These are phyloP conservation scores for Cyclophora punctaria DNA, from an alignment of 2,888 invertebrate genomes.

Conservation along the genomic window DNA sequence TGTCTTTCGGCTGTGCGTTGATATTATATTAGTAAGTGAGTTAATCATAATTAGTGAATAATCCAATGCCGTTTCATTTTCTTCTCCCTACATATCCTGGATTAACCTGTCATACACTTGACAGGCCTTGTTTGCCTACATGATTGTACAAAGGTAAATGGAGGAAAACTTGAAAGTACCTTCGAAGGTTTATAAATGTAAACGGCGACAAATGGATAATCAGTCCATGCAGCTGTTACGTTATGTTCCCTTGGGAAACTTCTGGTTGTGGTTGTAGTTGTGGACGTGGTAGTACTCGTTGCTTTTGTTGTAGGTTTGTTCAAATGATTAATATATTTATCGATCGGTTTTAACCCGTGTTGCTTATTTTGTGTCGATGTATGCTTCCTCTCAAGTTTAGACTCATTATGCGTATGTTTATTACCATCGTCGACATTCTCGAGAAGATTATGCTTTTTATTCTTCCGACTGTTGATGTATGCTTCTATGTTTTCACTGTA, in stretches of 20 bases:
- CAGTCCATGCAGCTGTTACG: constrained; percentile 34
- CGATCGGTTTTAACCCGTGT: constrained; percentile 36
- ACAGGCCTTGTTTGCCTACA: too few relatives aligned
- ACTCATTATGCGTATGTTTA: constrained; percentile 23
- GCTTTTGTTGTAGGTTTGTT: too few relatives aligned
- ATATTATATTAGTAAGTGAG: too few relatives aligned
- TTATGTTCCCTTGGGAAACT: background rate
- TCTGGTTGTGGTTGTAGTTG: too few relatives aligned
- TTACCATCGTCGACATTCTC: constrained; percentile 28
- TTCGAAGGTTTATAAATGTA: constrained; percentile 56
- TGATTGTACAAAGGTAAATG: too few relatives aligned
- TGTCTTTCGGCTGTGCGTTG: too few relatives aligned
- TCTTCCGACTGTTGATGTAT: background rate
- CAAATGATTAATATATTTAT: constrained; percentile 9
- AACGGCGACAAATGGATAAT: constrained; percentile 51
- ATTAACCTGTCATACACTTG: too few relatives aligned
- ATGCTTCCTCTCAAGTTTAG: constrained; percentile 8
- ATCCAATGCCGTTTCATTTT: too few relatives aligned
- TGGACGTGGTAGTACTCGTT: too few relatives aligned
- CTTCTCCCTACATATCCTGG: too few relatives aligned
- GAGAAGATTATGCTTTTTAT: constrained; percentile 10
- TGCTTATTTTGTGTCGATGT: too few relatives aligned
- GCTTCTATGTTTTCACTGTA: constrained; percentile 10
- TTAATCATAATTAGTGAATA: too few relatives aligned
- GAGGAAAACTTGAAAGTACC: constrained; percentile 22